These are phyloP conservation scores for Odontocolon sp. DNA, from an alignment of 2,888 invertebrate genomes.

Conservation along the genomic window DNA sequence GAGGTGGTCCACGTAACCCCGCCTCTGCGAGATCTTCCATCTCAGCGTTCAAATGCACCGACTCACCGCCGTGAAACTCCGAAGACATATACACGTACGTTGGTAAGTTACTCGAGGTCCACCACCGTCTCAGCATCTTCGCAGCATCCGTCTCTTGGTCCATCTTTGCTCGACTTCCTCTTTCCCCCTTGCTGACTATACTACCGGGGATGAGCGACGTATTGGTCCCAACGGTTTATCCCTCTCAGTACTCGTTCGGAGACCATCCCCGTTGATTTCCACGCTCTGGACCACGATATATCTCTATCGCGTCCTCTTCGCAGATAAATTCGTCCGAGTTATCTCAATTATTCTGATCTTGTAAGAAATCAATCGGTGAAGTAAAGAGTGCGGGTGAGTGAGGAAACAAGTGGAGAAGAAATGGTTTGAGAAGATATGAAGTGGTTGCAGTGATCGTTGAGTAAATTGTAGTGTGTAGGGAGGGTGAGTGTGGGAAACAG, in stretches of 20 bases:
- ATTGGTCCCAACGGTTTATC: slow-evolving; percentile 5
- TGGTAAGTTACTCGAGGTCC: too few species aligned
- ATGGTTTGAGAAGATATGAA: not conserved
- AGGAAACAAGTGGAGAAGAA: too few species aligned
- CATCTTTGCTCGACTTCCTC: not conserved
- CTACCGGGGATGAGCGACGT: slow-evolving; percentile 30
- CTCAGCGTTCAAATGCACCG: slow-evolving; percentile 53
- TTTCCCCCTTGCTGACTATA: not conserved
- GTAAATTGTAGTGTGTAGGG: not conserved
- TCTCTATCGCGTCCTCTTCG: not conserved
- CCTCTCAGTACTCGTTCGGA: slow-evolving; percentile 50
- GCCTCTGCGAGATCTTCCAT: slow-evolving; percentile 76
- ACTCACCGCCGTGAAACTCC: slow-evolving; percentile 27
- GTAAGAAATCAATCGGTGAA: too few species aligned
- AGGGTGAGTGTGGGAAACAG: not conserved
- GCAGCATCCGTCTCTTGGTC: slow-evolving; percentile 2
- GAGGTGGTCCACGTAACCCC: slow-evolving; percentile 78
- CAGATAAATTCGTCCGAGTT: not conserved
- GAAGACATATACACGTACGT: not conserved
- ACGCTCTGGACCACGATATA: slow-evolving; percentile 13
- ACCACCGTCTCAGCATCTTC: too few species aligned
- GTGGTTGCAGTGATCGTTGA: not conserved
- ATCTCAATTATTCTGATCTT: too few species aligned
- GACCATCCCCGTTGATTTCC: slow-evolving; percentile 41
- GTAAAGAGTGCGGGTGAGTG: not conserved